phyloP scores from a whole-genome alignment of 2,797 vertebrate species.

The Pipistrellus kuhlii region DNA sequence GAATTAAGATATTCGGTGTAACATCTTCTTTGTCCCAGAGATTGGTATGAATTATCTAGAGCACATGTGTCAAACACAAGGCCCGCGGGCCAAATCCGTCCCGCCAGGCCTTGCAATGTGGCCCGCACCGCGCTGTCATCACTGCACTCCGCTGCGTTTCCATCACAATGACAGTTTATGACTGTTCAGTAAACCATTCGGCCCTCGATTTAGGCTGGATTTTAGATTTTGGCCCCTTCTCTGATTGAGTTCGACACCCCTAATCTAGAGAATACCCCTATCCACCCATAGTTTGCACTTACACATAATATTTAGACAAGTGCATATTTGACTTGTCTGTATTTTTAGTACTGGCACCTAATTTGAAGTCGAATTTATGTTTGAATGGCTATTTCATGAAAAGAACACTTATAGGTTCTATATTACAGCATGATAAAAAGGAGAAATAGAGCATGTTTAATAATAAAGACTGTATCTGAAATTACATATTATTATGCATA shows the following conservation, averaged over 20 bases:
- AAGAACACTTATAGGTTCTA: neutral
- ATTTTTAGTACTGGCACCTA: neutral
- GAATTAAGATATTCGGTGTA: neutral
- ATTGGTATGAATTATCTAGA: slow-evolving; percentile 13
- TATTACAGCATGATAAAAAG: neutral
- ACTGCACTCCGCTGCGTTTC: too few relatives aligned
- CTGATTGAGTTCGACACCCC: too few relatives aligned
- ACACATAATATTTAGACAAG: neutral
- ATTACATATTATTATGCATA: neutral
- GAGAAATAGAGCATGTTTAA: neutral
- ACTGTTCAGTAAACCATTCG: too few relatives aligned
- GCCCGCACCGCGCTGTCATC: too few relatives aligned
- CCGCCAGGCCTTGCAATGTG: too few relatives aligned
- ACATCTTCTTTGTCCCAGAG: neutral
- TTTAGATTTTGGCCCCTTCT: too few relatives aligned
- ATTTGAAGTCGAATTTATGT: neutral
- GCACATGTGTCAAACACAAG: too few relatives aligned
- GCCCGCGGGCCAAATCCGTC: too few relatives aligned
- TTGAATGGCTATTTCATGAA: neutral
- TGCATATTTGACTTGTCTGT: neutral
- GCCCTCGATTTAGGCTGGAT: too few relatives aligned
- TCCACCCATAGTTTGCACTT: neutral
- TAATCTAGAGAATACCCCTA: slow-evolving; percentile 19
- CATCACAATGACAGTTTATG: too few relatives aligned
- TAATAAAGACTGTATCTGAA: neutral